Evolutionary conservation across 2,797 vertebrate species (phyloP).

Genomic region (Potorous gilbertii): DNA sequence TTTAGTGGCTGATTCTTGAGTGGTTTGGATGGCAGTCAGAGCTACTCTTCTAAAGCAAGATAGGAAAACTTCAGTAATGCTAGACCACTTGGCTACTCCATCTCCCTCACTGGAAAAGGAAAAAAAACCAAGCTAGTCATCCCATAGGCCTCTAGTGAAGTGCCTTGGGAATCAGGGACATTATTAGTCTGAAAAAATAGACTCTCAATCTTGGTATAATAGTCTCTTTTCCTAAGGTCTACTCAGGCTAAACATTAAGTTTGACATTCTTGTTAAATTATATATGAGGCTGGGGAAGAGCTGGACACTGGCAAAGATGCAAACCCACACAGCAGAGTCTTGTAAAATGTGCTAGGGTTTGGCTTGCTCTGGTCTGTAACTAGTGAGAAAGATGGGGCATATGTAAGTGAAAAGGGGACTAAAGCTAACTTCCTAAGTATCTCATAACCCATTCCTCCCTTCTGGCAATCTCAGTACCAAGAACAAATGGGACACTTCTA

Average conservation of each 20-base stretch:
- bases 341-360: not conserved
- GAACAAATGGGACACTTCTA: not conserved
- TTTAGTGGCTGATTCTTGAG: not conserved
- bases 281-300: not conserved
- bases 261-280: not conserved
- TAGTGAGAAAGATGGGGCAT: not conserved
- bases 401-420: not conserved
- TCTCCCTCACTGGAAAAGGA: not conserved
- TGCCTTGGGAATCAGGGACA: not conserved
- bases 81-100: not conserved
- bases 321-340: not conserved
- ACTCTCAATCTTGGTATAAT: not conserved
- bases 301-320: not conserved
- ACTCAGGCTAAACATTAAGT: not conserved
- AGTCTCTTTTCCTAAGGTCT: not conserved
- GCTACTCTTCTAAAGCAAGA: not conserved
- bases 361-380: constrained; percentile 12
- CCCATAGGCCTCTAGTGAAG: not conserved
- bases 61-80: not conserved
- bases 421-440: not conserved
- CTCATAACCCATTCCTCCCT: not conserved
- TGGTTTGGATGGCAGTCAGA: not conserved
- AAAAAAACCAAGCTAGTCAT: not conserved
- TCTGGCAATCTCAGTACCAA: not conserved
- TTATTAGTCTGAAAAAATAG: not conserved